Evolutionary conservation across 2,113 vertebrate species (phyloP).

Genomic region (Crotophaga sulcirostris): DNA sequence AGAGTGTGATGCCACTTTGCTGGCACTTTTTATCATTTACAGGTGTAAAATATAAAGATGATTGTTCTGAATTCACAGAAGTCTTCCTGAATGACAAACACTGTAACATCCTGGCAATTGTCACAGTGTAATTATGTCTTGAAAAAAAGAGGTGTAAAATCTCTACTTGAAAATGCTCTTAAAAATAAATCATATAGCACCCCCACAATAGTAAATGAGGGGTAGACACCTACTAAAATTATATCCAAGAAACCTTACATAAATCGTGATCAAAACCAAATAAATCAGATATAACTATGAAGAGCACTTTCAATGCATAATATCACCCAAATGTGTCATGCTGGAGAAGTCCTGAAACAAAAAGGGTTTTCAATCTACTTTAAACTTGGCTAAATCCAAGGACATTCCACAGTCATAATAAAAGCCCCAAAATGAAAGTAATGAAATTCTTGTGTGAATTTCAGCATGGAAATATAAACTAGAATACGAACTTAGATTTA

Average conservation of each 20-base stretch:
- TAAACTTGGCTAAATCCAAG: not conserved
- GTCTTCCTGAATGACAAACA: not conserved
- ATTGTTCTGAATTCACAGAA: not conserved
- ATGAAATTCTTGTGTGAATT: not conserved
- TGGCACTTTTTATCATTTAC: not conserved
- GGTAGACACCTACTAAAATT: not conserved
- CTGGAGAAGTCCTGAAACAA: not conserved
- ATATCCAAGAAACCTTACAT: not conserved
- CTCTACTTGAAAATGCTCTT: not conserved
- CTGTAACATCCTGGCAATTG: not conserved
- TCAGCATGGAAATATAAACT: conserved; percentile 12
- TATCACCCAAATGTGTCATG: not conserved
- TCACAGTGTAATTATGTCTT: not conserved
- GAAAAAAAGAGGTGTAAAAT: not conserved
- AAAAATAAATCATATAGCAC: not conserved
- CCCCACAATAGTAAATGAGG: not conserved
- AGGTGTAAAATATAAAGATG: not conserved
- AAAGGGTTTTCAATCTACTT: not conserved
- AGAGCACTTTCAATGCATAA: not conserved
- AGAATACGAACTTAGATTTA: not conserved
- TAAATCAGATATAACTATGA: not conserved
- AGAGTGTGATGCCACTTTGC: not conserved
- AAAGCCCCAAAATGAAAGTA: not conserved
- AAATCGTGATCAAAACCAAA: not conserved
- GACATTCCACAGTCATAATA: not conserved